Percentiles rank a stretch among this genome's conserved stretches.
These are phyloP conservation scores for Prosapia bicincta DNA, from an alignment of 2,888 invertebrate genomes.

Conservation along the genomic window DNA sequence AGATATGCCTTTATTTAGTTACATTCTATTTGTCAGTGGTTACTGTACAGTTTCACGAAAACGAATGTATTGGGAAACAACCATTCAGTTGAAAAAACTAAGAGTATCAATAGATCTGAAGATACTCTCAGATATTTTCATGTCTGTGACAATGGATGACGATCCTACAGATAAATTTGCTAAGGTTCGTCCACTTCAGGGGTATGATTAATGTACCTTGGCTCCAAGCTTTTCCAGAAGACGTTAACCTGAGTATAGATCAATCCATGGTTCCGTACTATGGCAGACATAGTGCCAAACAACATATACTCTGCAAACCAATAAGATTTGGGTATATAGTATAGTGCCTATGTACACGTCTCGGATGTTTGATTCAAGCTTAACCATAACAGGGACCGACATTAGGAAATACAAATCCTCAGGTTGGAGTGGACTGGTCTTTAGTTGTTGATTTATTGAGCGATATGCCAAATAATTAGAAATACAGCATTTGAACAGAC, in stretches of 20 bases:
- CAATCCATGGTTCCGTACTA: constrained; percentile 18
- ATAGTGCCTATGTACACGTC: too few relatives aligned
- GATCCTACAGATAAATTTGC: not conserved
- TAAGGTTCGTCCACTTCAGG: not conserved
- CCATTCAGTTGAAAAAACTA: constrained; percentile 8
- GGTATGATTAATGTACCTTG: not conserved
- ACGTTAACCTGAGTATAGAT: constrained; percentile 7
- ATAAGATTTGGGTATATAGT: constrained; percentile 7
- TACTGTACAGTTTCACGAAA: constrained; percentile 14
- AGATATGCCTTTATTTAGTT: not conserved
- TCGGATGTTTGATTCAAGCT: constrained; percentile 4
- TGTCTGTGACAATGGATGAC: constrained; percentile 14
- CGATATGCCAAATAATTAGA: not conserved
- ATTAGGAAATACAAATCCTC: not conserved
- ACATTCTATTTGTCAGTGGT: constrained; percentile 6
- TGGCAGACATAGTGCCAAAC: constrained; percentile 17
- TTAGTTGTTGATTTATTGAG: not conserved
- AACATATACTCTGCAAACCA: constrained; percentile 13
- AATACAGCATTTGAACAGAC: constrained; percentile 6
- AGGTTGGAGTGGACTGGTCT: not conserved
- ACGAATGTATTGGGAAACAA: constrained; percentile 23
- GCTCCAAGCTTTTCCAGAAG: not conserved
- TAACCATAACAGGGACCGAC: not conserved
- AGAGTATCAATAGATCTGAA: not conserved
- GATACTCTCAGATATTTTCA: constrained; percentile 13